phyloP scores from a whole-genome alignment of 1,140 invertebrate species.

The Camponotus vicinus region DNA sequence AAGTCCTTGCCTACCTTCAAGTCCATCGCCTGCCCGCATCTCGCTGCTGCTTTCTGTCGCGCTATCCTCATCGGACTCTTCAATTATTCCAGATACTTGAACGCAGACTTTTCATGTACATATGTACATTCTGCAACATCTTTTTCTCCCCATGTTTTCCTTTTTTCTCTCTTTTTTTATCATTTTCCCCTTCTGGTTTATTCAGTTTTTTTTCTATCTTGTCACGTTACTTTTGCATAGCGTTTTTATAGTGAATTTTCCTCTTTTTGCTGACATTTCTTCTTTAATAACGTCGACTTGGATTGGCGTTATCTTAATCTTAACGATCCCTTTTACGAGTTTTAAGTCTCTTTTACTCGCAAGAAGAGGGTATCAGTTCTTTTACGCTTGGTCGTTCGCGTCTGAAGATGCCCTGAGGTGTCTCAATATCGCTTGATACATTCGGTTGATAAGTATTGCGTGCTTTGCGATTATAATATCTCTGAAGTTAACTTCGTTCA shows the following conservation, averaged over 20 bases:
- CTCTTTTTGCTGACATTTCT: neutral
- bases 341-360: neutral
- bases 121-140: constrained; percentile 68
- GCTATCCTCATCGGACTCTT: constrained; percentile 62
- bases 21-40: constrained; percentile 1
- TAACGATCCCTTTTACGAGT: constrained; percentile 18
- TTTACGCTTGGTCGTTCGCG: neutral
- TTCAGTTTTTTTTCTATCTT: neutral
- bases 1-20: constrained; percentile 61
- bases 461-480: constrained; percentile 55
- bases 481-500: constrained; percentile 46
- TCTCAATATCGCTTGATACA: constrained; percentile 36
- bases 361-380: constrained; percentile 24
- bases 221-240: constrained; percentile 1
- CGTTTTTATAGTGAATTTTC: neutral
- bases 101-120: constrained; percentile 74
- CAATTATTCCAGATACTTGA: constrained; percentile 64
- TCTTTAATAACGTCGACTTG: constrained; percentile 42
- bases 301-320: constrained; percentile 34
- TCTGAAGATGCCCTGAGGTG: neutral
- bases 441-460: constrained; percentile 47
- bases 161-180: constrained; percentile 40
- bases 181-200: constrained; percentile 25
- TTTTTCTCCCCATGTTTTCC: constrained; percentile 58
- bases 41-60: neutral